A percentile compares a stretch with the other conserved stretches of the same genome.
Evolutionary conservation across 2,888 invertebrate genomes (phyloP).

Genomic region (Oxyscelio sp.): DNA sequence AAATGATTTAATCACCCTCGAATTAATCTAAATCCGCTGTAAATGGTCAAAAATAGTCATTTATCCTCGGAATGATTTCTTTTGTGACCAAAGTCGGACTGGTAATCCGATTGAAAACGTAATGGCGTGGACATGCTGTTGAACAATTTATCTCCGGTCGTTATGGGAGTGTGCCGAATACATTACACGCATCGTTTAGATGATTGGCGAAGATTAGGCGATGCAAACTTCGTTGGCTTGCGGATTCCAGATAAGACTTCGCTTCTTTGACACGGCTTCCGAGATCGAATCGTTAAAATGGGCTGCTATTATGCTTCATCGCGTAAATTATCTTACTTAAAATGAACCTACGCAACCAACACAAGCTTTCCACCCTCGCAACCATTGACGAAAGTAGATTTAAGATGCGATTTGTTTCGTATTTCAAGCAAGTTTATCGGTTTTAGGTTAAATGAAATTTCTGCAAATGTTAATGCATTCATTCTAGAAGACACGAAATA

Average conservation of each 20-base stretch:
- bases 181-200: slow-evolving; percentile 85
- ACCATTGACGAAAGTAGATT: slow-evolving; percentile 22
- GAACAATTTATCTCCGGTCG: slow-evolving; percentile 81
- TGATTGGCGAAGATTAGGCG: slow-evolving; percentile 83
- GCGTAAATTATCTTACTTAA: slow-evolving; percentile 63
- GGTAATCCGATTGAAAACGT: no score
- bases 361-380: slow-evolving; percentile 29
- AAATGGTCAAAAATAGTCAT: no score
- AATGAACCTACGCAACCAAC: slow-evolving; percentile 33
- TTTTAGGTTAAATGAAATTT: neutral
- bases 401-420: slow-evolving; percentile 38
- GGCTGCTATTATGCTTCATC: slow-evolving; percentile 60
- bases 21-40: no score
- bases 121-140: slow-evolving; percentile 82
- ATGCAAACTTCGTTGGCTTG: slow-evolving; percentile 66
- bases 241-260: slow-evolving; percentile 77
- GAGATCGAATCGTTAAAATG: slow-evolving; percentile 66
- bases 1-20: no score
- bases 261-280: slow-evolving; percentile 66
- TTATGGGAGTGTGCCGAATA: slow-evolving; percentile 83
- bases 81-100: no score
- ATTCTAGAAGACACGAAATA: no score
- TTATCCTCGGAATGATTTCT: no score
- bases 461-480: neutral
- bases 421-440: slow-evolving; percentile 16